Evolutionary conservation across 2,113 vertebrate species (phyloP).

Genomic region (Tetrao urogallus): DNA sequence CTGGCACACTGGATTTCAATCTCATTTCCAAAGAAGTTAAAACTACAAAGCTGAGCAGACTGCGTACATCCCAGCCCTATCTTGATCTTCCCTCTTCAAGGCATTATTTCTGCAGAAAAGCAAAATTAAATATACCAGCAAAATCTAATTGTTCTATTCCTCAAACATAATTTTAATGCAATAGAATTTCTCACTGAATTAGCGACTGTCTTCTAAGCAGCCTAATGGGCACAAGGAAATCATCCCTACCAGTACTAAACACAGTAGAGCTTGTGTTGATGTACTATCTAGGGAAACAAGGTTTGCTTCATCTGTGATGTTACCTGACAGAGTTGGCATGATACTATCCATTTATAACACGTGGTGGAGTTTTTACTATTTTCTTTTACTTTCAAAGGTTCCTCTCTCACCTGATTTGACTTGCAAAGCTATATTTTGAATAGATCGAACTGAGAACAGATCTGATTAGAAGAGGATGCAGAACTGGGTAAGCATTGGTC

Average conservation of each 20-base stretch:
- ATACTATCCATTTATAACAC: neutral
- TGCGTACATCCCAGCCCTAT: neutral
- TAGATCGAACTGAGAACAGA: neutral
- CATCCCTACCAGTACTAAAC: neutral
- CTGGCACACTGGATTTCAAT: neutral
- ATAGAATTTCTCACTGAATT: neutral
- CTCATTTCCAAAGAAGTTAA: slow-evolving; percentile 1
- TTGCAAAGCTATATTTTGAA: neutral
- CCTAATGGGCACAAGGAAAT: neutral
- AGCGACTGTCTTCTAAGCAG: neutral
- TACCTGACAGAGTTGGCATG: neutral
- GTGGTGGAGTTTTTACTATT: neutral
- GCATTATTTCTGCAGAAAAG: neutral
- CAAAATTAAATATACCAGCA: neutral
- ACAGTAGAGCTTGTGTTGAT: neutral
- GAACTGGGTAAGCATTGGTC: neutral
- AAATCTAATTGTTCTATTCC: neutral
- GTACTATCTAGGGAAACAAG: neutral
- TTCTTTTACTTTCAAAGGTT: neutral
- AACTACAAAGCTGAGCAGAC: neutral
- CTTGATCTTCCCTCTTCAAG: neutral
- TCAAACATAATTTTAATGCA: slow-evolving; percentile 2
- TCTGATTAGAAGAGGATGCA: neutral
- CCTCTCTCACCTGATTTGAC: neutral
- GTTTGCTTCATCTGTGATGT: neutral